These are phyloP conservation scores for Sander vitreus DNA, from an alignment of 2,113 vertebrate genomes.

Conservation along the genomic window DNA sequence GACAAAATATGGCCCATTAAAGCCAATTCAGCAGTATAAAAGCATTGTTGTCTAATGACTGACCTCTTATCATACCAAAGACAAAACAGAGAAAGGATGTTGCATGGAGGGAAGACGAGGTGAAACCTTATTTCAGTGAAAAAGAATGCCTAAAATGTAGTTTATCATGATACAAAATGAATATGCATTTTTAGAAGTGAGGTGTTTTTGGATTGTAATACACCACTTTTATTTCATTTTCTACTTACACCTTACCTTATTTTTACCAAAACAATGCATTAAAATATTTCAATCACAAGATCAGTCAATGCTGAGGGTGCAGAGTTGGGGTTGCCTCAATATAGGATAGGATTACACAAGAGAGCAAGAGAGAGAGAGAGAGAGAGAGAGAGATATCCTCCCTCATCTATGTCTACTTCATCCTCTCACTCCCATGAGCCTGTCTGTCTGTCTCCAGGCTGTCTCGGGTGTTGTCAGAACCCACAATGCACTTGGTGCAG, in stretches of 20 bases:
- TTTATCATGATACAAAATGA: background rate
- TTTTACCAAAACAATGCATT: background rate
- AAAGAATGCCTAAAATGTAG: background rate
- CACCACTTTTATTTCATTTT: background rate
- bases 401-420: constrained; percentile 36
- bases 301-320: constrained; percentile 5
- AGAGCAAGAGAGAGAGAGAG: constrained; percentile 44
- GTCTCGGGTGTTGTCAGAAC: constrained; percentile 35
- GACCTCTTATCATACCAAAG: background rate
- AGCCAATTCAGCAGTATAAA: background rate
- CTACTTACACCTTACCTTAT: background rate
- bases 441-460: constrained; percentile 64
- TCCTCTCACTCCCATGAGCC: constrained; percentile 52
- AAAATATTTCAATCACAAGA: background rate
- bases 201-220: background rate
- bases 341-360: constrained; percentile 69
- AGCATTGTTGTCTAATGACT: background rate
- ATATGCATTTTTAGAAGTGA: no score
- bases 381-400: no score
- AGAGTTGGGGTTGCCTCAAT: constrained; percentile 36
- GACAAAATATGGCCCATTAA: background rate
- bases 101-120: background rate
- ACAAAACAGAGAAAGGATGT: background rate
- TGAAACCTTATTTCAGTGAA: background rate
- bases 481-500: constrained; percentile 7